phyloP scores from a whole-genome alignment of 2,888 invertebrate genomes.

The Stenchaetothrips biformis region DNA sequence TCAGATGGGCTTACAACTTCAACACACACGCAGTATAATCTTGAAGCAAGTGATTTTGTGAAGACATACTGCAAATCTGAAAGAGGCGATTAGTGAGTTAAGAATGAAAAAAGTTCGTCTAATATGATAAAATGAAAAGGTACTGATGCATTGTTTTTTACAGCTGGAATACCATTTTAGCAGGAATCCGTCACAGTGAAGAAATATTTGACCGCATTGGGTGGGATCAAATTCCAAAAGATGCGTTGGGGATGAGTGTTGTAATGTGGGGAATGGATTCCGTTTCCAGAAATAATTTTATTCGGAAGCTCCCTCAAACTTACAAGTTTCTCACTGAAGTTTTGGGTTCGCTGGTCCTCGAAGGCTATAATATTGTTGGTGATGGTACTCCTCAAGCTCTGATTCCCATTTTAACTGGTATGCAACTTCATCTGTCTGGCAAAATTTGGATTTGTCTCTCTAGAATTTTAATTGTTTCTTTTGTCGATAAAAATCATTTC shows the following conservation, averaged over 20 bases:
- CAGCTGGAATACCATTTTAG: conserved; percentile 63
- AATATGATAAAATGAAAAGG: conserved; percentile 7
- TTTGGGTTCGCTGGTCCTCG: conserved; percentile 59
- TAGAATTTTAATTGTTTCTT: not conserved
- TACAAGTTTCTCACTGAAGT: conserved; percentile 62
- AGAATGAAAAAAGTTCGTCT: conserved; percentile 5
- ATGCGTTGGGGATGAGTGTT: conserved; percentile 60
- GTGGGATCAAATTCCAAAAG: conserved; percentile 50
- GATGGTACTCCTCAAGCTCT: conserved; percentile 84
- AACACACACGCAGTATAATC: conserved; percentile 55
- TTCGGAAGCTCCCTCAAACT: conserved; percentile 69
- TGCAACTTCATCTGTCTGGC: conserved; percentile 37
- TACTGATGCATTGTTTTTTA: conserved; percentile 27
- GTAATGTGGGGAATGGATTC: conserved; percentile 88
- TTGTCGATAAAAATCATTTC: conserved; percentile 27
- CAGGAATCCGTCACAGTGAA: conserved; percentile 54
- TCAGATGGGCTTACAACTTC: conserved; percentile 52
- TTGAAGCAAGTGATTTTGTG: conserved; percentile 66
- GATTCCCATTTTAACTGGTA: conserved; percentile 81
- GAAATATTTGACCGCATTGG: conserved; percentile 46
- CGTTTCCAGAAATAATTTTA: conserved; percentile 74
- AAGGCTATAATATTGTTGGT: conserved; percentile 78
- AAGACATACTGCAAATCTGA: conserved; percentile 58
- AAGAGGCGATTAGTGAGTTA: conserved; percentile 47
- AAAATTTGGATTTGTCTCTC: conserved; percentile 17